Base-by-base conservation (phyloP, 2,888 invertebrate genomes). In the Idaea straminata region DNA sequence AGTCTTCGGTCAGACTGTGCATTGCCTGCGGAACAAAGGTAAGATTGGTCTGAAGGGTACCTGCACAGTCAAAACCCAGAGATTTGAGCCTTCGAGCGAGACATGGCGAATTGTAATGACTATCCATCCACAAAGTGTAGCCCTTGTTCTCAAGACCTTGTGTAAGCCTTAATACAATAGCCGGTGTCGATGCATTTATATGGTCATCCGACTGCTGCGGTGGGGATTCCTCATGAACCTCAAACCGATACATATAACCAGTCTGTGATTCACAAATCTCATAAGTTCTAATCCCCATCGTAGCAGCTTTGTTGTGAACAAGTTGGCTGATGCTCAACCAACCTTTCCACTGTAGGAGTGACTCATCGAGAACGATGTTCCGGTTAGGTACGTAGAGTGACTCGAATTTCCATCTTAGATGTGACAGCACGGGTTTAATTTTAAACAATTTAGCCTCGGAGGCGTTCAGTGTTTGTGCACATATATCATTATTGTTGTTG, bases 91-190 rank as follows among this genome's bases (percentile, higher is more conserved):
- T 25, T 25, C 25, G 25, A 25, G 25, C 25, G 25, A 25, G 25
- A 25, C 25, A 25, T 25, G 25, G 76, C 10, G 73, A 73, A 59
- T 74, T 77, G 13, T 76, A 78, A 60, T 63, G 75, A 63, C 75
- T 75, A 36, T 74, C 75, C 75, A 77, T 76, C 74, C 73, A 74
- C 5, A 77, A n/a, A 0, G 74, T 74, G 61, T 77, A 70, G 2
- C 75, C 76, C 15, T 64, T 67, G 35, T 75, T 16, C 59, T 75
- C 72, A 5, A 79, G 25, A 25, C 25, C 25, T 25, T 25, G 25
- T 25, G 3, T 25, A 25, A 25, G 25, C 25, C 25, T 25, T 25
- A 25, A 25, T 25, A 25, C 25, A 25, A 25, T 25, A 25, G 25
- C 25, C 25, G 25, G 3, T 25, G 70, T 10, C 74, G 64, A 7